A percentile compares a stretch with the other conserved stretches of the same genome.
Conservation (phyloP, 2,113 vertebrate species). For the Halcyon malimbica region DNA sequence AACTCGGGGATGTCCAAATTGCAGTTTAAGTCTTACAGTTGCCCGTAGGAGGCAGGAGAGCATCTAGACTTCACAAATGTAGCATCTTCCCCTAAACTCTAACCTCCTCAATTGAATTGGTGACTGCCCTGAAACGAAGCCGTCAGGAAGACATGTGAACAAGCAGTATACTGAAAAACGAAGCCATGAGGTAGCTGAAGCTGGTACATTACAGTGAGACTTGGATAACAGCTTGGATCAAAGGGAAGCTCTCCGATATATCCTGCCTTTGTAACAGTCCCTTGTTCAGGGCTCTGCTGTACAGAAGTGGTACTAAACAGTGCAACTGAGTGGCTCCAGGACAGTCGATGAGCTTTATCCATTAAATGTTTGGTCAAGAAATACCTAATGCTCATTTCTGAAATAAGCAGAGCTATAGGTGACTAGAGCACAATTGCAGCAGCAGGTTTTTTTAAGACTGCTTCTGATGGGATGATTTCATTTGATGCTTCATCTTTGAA, state of each 20-base stretch:
- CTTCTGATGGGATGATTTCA: constrained; percentile 27
- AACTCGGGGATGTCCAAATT: background rate
- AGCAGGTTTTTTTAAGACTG: background rate
- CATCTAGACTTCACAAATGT: background rate
- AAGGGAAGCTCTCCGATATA: background rate
- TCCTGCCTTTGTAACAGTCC: background rate
- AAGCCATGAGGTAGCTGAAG: background rate
- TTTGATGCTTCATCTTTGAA: background rate
- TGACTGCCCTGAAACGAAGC: background rate
- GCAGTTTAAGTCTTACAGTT: background rate
- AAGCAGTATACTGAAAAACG: background rate
- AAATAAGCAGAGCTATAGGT: background rate
- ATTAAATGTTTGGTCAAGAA: background rate
- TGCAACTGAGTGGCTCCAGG: background rate
- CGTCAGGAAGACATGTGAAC: background rate
- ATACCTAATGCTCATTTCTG: background rate
- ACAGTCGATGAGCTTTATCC: background rate
- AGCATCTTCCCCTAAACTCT: background rate
- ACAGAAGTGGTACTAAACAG: background rate
- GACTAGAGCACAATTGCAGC: background rate
- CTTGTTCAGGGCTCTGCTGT: background rate
- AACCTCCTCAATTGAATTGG: background rate
- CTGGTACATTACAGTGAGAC: background rate
- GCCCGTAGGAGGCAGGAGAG: background rate
- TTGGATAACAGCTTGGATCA: background rate